phyloP scores from a whole-genome alignment of 2,797 vertebrate genomes.

The Myotis vivesi region DNA sequence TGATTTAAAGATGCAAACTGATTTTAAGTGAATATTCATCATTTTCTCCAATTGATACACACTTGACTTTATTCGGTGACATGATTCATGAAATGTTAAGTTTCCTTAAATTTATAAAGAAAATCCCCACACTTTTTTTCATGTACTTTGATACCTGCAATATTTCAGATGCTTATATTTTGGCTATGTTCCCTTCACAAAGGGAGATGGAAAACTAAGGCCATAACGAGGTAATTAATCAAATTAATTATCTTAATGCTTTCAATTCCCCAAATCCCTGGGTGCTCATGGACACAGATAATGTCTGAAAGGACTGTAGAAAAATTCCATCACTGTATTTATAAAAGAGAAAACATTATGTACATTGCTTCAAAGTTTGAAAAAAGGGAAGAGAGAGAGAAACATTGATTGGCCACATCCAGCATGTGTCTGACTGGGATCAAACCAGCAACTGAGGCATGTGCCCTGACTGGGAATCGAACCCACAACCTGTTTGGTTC shows the following conservation, averaged over 20 bases:
- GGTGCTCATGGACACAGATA: background rate
- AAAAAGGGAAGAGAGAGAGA: background rate
- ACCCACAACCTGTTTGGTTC: background rate
- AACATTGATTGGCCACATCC: background rate
- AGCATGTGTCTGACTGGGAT: background rate
- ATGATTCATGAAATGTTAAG: background rate
- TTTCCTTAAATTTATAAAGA: background rate
- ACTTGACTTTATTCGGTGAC: slow-evolving; percentile 2
- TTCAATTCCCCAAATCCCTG: background rate
- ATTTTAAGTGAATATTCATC: slow-evolving; percentile 18
- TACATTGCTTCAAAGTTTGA: background rate
- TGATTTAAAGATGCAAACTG: background rate
- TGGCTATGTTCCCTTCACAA: background rate
- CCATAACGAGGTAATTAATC: slow-evolving; percentile 53
- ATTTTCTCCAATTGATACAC: background rate
- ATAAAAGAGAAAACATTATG: background rate
- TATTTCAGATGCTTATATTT: slow-evolving; percentile 32
- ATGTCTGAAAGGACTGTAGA: background rate
- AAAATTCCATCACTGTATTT: background rate
- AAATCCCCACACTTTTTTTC: background rate
- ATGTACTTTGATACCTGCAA: background rate
- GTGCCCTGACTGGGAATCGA: background rate
- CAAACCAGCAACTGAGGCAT: background rate
- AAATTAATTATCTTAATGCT: slow-evolving; percentile 41
- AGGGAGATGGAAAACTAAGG: slow-evolving; percentile 11